Conservation (phyloP, 2,888 invertebrate species). For the Ligdia adustata region DNA sequence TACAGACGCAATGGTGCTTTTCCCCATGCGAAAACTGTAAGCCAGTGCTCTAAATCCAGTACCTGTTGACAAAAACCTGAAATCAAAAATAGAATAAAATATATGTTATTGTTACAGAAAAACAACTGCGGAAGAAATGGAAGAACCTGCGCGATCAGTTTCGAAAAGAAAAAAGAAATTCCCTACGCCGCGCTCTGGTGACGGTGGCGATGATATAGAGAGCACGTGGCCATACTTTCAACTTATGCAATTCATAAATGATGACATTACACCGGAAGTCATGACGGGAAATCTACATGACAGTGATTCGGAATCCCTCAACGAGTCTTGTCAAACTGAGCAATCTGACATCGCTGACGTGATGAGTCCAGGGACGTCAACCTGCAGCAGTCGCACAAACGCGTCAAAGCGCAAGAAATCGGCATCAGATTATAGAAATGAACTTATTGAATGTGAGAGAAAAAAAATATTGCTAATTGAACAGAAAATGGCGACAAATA, state of each 20-base stretch:
- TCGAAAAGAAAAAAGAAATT: conserved; percentile 33
- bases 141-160: conserved; percentile 32
- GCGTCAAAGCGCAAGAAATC: conserved; percentile 33
- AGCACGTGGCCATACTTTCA: conserved; percentile 19
- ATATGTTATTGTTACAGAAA: conserved; percentile 33
- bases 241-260: conserved; percentile 28
- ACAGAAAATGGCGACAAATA: conserved; percentile 36
- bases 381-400: conserved; percentile 30
- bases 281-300: conserved; percentile 34
- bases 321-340: conserved; percentile 30
- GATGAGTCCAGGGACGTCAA: conserved; percentile 27
- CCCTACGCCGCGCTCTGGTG: conserved; percentile 27
- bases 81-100: conserved; percentile 21
- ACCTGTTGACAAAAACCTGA: conserved; percentile 36
- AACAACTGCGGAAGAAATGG: conserved; percentile 36
- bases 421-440: conserved; percentile 35
- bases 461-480: conserved; percentile 34
- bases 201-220: conserved; percentile 28
- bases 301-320: conserved; percentile 32
- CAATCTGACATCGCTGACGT: conserved; percentile 19
- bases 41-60: conserved; percentile 28
- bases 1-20: conserved; percentile 31
- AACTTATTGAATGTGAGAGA: conserved; percentile 32
- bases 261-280: conserved; percentile 30
- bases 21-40: conserved; percentile 34